A percentile compares a stretch with the other conserved stretches of the same genome.
Conservation (phyloP, 2,888 invertebrate genomes). For the Synergus laeviventris region DNA sequence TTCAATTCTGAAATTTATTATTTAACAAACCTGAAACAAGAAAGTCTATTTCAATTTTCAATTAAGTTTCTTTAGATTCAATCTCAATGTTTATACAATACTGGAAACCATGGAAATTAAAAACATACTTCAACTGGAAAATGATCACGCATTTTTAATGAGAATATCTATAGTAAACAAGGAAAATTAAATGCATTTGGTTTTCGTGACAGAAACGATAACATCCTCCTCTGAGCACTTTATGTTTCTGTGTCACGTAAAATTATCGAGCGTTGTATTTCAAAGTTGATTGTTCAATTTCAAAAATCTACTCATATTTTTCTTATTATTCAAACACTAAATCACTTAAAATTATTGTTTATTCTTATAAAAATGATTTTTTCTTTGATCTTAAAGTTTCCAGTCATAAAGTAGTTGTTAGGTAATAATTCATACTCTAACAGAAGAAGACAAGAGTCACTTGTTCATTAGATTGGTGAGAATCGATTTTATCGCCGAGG, state of each 20-base stretch:
- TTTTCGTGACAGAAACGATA: slow-evolving; percentile 34
- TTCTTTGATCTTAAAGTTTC: too few relatives aligned
- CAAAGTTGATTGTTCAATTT: not conserved
- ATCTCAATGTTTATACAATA: not conserved
- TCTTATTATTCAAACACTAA: not conserved
- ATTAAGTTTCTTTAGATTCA: not conserved
- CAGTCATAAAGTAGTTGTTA: too few relatives aligned
- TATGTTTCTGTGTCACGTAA: slow-evolving; percentile 25
- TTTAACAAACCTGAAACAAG: not conserved
- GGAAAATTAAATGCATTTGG: slow-evolving; percentile 8
- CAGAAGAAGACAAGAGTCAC: not conserved
- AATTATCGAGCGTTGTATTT: not conserved
- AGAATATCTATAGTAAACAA: not conserved
- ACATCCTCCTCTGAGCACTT: not conserved
- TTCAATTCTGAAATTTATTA: not conserved
- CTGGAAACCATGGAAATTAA: not conserved
- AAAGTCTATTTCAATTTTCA: not conserved
- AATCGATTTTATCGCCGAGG: not conserved
- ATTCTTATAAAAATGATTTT: too few relatives aligned
- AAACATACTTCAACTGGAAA: not conserved
- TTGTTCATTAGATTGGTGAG: slow-evolving; percentile 3
- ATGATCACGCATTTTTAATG: not conserved
- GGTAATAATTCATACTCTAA: not conserved
- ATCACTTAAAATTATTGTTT: too few relatives aligned
- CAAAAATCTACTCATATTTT: not conserved